These are phyloP conservation scores for Trachymyrmex cornetzi DNA, from an alignment of 1,140 invertebrate genomes.

Conservation along the genomic window DNA sequence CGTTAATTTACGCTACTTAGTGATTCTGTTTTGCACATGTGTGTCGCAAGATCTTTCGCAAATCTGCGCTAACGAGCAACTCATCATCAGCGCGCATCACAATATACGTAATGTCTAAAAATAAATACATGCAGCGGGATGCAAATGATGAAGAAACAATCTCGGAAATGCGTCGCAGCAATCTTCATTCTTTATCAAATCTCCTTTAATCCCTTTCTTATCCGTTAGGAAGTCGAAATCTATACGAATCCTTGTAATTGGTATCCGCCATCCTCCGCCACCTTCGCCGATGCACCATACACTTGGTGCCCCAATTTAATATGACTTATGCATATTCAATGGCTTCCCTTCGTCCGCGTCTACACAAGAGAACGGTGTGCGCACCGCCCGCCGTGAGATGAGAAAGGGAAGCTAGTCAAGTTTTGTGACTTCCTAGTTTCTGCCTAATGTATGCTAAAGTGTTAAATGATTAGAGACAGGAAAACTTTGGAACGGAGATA, in stretches of 20 bases:
- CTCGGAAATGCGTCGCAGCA: not conserved
- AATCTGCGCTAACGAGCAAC: slow-evolving; percentile 49
- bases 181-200: slow-evolving; percentile 4
- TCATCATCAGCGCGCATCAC: slow-evolving; percentile 1
- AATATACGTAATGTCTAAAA: slow-evolving; percentile 1
- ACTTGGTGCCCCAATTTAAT: slow-evolving; percentile 83
- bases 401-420: slow-evolving; percentile 82
- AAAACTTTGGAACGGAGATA: not conserved
- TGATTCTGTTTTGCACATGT: slow-evolving; percentile 51
- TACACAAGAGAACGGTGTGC: slow-evolving; percentile 46
- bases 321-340: slow-evolving; percentile 86
- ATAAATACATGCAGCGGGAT: not conserved
- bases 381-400: slow-evolving; percentile 43
- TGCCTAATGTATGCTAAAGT: slow-evolving; percentile 60
- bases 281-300: slow-evolving; percentile 65
- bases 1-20: slow-evolving; percentile 54
- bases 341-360: slow-evolving; percentile 67
- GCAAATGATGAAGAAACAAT: slow-evolving; percentile 1
- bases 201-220: slow-evolving; percentile 9
- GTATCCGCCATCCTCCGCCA: slow-evolving; percentile 67
- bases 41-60: slow-evolving; percentile 53
- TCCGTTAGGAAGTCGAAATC: slow-evolving; percentile 69
- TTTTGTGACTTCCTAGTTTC: slow-evolving; percentile 80
- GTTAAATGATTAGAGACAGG: slow-evolving; percentile 42
- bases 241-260: slow-evolving; percentile 77